These are phyloP conservation scores for Nanorana parkeri DNA, from an alignment of 2,113 vertebrate genomes.

Conservation along the genomic window DNA sequence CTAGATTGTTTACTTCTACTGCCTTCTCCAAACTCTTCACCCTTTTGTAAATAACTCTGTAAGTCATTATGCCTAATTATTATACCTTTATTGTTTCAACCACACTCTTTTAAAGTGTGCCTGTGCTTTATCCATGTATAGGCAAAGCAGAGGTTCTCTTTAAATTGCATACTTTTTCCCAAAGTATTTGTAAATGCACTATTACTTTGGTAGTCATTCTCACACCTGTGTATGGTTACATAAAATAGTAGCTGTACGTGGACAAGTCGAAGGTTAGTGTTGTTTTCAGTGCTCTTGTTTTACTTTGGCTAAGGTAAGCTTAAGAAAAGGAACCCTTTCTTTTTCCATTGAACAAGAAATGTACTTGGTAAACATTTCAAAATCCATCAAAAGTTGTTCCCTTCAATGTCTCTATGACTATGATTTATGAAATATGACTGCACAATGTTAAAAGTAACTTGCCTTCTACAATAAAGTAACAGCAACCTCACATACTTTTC, in stretches of 20 bases:
- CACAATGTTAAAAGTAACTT: conserved; percentile 18
- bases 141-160: too few relatives aligned
- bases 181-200: too few relatives aligned
- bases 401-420: neutral
- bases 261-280: neutral
- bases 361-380: conserved; percentile 9
- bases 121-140: too few relatives aligned
- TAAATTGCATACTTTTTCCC: too few relatives aligned
- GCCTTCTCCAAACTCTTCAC: too few relatives aligned
- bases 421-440: conserved; percentile 48
- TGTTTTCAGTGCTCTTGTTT: neutral
- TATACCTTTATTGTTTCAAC: too few relatives aligned
- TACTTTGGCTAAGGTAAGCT: neutral
- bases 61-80: too few relatives aligned
- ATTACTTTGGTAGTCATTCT: too few relatives aligned
- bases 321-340: neutral
- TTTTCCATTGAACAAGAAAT: conserved; percentile 19
- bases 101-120: too few relatives aligned
- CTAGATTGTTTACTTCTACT: too few relatives aligned
- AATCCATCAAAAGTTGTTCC: conserved; percentile 1
- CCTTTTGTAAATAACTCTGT: too few relatives aligned
- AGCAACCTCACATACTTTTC: conserved; percentile 12
- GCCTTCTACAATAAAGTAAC: conserved; percentile 12
- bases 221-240: neutral
- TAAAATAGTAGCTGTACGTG: neutral